These are phyloP conservation scores for Glossosoma conforme DNA, from an alignment of 1,140 invertebrate species.

Conservation along the genomic window DNA sequence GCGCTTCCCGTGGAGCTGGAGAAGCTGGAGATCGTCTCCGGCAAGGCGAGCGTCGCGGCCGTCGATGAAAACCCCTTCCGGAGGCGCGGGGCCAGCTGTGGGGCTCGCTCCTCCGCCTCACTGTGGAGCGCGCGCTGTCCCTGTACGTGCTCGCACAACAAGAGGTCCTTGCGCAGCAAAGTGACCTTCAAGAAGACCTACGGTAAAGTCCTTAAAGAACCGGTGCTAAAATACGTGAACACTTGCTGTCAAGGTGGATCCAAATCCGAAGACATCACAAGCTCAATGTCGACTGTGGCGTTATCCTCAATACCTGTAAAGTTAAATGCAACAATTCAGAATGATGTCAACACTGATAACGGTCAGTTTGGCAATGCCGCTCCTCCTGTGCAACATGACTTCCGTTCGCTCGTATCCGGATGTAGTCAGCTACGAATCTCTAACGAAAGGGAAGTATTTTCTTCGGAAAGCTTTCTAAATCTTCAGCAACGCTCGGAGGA, in stretches of 20 bases:
- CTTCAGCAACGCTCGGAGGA: conserved; percentile 31
- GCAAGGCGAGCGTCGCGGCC: conserved; percentile 26
- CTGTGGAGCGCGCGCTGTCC: conserved; percentile 10
- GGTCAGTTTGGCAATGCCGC: neutral
- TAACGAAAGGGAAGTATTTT: conserved; percentile 35
- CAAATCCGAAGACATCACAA: conserved; percentile 32
- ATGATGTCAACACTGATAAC: conserved; percentile 27
- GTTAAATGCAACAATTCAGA: conserved; percentile 22
- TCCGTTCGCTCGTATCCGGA: conserved; percentile 22
- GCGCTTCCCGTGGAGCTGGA: conserved; percentile 45
- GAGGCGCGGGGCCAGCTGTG: conserved; percentile 24
- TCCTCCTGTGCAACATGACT: conserved; percentile 15
- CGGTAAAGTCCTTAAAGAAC: conserved; percentile 41
- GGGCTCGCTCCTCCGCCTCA: conserved; percentile 2
- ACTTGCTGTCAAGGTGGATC: conserved; percentile 29
- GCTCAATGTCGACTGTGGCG: conserved; percentile 19
- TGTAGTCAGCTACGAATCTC: conserved; percentile 25
- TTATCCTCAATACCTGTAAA: too few species aligned
- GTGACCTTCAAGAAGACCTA: conserved; percentile 40
- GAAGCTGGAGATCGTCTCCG: conserved; percentile 49
- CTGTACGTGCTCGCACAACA: conserved; percentile 22
- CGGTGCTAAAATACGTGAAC: conserved; percentile 39
- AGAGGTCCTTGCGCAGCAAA: conserved; percentile 33
- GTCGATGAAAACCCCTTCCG: conserved; percentile 40
- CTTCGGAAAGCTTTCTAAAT: conserved; percentile 41